These are phyloP conservation scores for Amblyjoppa fuscipennis DNA, from an alignment of 2,888 invertebrate genomes.

Conservation along the genomic window DNA sequence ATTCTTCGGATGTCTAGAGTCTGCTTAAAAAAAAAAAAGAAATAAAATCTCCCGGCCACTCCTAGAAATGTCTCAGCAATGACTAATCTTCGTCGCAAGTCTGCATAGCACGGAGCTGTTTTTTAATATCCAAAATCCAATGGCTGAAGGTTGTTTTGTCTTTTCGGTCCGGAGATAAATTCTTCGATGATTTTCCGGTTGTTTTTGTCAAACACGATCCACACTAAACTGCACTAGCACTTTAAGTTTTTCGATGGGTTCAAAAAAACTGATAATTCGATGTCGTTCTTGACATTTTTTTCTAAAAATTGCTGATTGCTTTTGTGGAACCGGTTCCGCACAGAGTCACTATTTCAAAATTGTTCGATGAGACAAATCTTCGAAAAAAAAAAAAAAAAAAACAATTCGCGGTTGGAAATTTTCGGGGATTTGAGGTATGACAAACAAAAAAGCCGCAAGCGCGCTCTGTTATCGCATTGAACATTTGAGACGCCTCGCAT, in stretches of 20 bases:
- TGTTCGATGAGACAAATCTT: not conserved
- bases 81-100: slow-evolving; percentile 11
- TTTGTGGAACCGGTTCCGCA: not conserved
- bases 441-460: slow-evolving; percentile 5
- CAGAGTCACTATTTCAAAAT: not conserved
- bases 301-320: not conserved
- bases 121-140: not conserved
- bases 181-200: not conserved
- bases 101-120: slow-evolving; percentile 32
- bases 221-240: not conserved
- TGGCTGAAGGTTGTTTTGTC: not conserved
- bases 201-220: not conserved
- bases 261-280: not conserved
- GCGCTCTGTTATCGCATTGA: slow-evolving; percentile 29
- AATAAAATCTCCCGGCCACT: not conserved
- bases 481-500: slow-evolving; percentile 68
- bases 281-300: not conserved
- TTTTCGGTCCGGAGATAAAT: not conserved
- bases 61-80: not conserved
- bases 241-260: not conserved
- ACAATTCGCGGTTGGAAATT: not conserved
- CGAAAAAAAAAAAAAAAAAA: not conserved
- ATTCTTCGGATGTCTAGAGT: not conserved
- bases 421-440: not conserved
- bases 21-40: not conserved